Evolutionary conservation across 2,113 vertebrate genomes (phyloP).

Genomic region (Cyprinodon variegatus): DNA sequence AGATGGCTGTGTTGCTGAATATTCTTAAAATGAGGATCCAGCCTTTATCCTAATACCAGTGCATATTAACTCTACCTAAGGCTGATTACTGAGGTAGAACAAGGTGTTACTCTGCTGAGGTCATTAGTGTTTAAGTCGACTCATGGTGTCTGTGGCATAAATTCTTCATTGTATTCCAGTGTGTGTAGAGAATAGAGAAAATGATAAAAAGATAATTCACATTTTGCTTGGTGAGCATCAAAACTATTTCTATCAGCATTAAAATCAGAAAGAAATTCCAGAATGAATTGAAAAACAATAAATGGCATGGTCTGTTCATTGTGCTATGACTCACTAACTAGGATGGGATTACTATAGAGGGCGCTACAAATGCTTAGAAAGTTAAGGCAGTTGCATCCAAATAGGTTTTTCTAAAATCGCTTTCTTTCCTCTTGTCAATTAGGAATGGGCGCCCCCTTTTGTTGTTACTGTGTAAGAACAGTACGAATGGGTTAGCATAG

Average conservation of each 20-base stretch:
- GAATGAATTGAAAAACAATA: too few species aligned
- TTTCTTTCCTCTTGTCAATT: not conserved
- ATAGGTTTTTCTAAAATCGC: not conserved
- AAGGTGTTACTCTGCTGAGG: too few species aligned
- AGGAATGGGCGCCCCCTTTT: too few species aligned
- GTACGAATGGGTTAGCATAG: too few species aligned
- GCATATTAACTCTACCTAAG: not conserved
- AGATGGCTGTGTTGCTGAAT: too few species aligned
- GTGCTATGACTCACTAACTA: too few species aligned
- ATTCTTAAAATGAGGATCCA: too few species aligned
- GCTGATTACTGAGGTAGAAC: not conserved
- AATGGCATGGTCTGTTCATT: too few species aligned
- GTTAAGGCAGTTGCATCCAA: not conserved
- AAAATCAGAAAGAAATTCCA: not conserved
- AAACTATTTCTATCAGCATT: not conserved
- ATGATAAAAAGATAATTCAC: not conserved
- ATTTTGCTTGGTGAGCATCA: not conserved
- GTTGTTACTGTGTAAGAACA: too few species aligned
- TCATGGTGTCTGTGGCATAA: not conserved
- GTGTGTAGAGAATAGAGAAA: not conserved
- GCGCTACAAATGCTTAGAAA: too few species aligned
- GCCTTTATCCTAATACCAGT: not conserved
- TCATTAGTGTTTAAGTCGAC: not conserved
- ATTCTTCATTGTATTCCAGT: too few species aligned
- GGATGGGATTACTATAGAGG: too few species aligned